Evolutionary conservation across 2,888 invertebrate species (phyloP).

Genomic region (Bombylius major): DNA sequence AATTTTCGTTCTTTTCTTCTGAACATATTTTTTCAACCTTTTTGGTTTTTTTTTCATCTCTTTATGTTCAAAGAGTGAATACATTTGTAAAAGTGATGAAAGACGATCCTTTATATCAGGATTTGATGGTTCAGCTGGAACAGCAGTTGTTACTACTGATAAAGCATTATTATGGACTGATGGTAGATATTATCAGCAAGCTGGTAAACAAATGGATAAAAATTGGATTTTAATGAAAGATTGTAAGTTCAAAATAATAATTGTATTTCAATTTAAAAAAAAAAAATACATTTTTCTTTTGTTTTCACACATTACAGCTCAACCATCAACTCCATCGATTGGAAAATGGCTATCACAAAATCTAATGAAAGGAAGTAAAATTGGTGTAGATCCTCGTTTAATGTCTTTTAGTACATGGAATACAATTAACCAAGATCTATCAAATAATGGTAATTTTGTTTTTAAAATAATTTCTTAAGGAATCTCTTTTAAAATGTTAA

Average conservation of each 20-base stretch:
- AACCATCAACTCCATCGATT: constrained; percentile 38
- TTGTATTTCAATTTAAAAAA: background rate
- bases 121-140: constrained; percentile 73
- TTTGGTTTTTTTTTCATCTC: background rate
- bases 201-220: constrained; percentile 62
- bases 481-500: constrained; percentile 14
- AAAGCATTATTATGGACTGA: constrained; percentile 92
- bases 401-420: constrained; percentile 48
- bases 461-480: background rate
- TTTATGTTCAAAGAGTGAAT: constrained; percentile 56
- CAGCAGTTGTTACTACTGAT: constrained; percentile 66
- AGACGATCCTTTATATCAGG: constrained; percentile 75
- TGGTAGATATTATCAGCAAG: constrained; percentile 90
- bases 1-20: no score
- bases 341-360: constrained; percentile 52
- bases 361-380: constrained; percentile 45
- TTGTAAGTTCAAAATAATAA: constrained; percentile 31
- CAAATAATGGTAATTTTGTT: constrained; percentile 24
- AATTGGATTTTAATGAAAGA: constrained; percentile 89
- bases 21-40: background rate
- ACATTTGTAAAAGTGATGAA: constrained; percentile 73
- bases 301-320: constrained; percentile 20
- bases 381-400: constrained; percentile 62
- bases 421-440: constrained; percentile 44
- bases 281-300: no score